Conservation (phyloP, 1,140 invertebrate genomes). For the Eueides isabella region DNA sequence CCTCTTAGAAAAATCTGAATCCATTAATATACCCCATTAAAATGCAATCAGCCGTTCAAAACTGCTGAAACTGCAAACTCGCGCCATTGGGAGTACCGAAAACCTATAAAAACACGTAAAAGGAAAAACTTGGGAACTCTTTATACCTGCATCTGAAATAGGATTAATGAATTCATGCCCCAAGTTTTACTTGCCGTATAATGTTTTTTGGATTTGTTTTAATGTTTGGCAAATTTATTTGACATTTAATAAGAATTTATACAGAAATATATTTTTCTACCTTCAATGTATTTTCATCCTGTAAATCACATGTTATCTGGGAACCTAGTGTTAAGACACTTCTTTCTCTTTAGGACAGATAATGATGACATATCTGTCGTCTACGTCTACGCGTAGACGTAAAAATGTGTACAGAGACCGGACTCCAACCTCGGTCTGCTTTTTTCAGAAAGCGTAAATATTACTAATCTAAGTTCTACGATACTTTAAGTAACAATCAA, state of each 20-base stretch:
- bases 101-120: slow-evolving; percentile 41
- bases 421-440: too few species aligned
- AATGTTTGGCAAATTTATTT: neutral
- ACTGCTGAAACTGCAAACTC: slow-evolving; percentile 35
- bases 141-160: slow-evolving; percentile 49
- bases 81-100: slow-evolving; percentile 36
- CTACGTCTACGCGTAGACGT: too few species aligned
- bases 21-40: slow-evolving; percentile 41
- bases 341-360: too few species aligned
- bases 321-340: too few species aligned
- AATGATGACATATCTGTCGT: too few species aligned
- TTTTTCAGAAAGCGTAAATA: too few species aligned
- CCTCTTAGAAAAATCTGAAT: slow-evolving; percentile 23
- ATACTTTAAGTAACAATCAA: too few species aligned
- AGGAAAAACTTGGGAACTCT: slow-evolving; percentile 36
- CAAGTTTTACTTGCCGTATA: slow-evolving; percentile 34
- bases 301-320: too few species aligned
- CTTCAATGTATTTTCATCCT: too few species aligned
- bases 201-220: slow-evolving; percentile 1
- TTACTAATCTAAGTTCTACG: too few species aligned
- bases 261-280: too few species aligned
- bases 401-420: too few species aligned
- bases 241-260: neutral
- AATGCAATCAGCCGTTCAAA: slow-evolving; percentile 44
- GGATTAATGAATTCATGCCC: slow-evolving; percentile 52